Percentiles rank a stretch among this genome's conserved stretches.
Conservation (phyloP, 2,113 vertebrate species). For the Sebastes fasciatus region DNA sequence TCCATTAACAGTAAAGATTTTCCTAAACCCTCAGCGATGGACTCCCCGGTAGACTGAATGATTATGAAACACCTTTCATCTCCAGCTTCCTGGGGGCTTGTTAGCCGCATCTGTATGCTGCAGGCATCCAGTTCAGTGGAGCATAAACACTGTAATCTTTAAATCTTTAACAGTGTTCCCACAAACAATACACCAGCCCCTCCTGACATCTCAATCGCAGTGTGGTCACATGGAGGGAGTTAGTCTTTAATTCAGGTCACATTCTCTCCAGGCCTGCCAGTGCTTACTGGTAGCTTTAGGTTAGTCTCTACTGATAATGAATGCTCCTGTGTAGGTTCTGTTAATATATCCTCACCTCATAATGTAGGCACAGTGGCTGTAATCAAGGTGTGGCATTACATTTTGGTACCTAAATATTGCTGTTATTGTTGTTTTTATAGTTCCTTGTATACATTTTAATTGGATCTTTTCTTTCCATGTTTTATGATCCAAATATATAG, state of each 20-base stretch:
- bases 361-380: not conserved
- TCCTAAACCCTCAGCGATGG: constrained; percentile 22
- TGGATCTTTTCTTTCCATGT: not conserved
- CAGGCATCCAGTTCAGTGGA: constrained; percentile 20
- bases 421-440: not conserved
- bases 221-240: constrained; percentile 43
- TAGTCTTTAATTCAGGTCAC: constrained; percentile 44
- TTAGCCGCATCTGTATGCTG: constrained; percentile 58
- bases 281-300: constrained; percentile 40
- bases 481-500: not conserved
- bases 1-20: constrained; percentile 47
- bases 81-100: constrained; percentile 33
- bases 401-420: not conserved
- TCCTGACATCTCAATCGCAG: constrained; percentile 56
- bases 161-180: constrained; percentile 55
- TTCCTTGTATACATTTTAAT: not conserved
- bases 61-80: constrained; percentile 48
- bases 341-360: constrained; percentile 15
- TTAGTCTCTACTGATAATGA: constrained; percentile 41
- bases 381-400: constrained; percentile 1
- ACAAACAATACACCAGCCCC: constrained; percentile 45
- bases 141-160: constrained; percentile 61
- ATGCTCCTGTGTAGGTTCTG: constrained; percentile 29
- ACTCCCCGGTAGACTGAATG: constrained; percentile 35
- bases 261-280: constrained; percentile 28